Conservation (phyloP, 2,113 vertebrate species). For the Catharus minimus region DNA sequence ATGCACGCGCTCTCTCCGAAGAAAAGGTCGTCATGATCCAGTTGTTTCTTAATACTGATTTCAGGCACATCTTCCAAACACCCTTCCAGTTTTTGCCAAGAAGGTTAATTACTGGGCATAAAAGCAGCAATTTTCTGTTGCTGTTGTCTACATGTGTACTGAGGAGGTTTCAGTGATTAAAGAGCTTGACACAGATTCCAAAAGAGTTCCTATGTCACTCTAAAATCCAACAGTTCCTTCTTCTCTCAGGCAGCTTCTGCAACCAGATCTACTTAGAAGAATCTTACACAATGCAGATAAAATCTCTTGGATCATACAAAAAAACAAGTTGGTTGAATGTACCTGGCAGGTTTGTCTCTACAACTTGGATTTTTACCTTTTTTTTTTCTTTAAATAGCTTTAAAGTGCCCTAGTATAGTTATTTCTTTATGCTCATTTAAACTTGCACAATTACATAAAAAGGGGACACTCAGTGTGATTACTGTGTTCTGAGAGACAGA, state of each 20-base stretch:
- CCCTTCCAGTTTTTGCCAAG: constrained; percentile 32
- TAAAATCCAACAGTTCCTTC: constrained; percentile 27
- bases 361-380: constrained; percentile 25
- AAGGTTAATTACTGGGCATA: constrained; percentile 17
- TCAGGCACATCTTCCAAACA: constrained; percentile 72
- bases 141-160: constrained; percentile 50
- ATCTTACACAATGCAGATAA: constrained; percentile 59
- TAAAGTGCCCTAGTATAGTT: constrained; percentile 67
- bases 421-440: constrained; percentile 60
- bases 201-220: constrained; percentile 48
- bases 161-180: constrained; percentile 44
- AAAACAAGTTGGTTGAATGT: constrained; percentile 52
- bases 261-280: constrained; percentile 52
- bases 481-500: constrained; percentile 61
- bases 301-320: constrained; percentile 65
- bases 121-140: constrained; percentile 46
- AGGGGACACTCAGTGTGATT: constrained; percentile 63
- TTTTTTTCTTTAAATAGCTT: constrained; percentile 25
- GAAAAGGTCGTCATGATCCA: constrained; percentile 55
- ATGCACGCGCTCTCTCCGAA: constrained; percentile 52
- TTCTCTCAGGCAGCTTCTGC: constrained; percentile 68
- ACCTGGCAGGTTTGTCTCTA: constrained; percentile 50
- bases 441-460: constrained; percentile 68
- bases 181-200: constrained; percentile 54
- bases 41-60: constrained; percentile 74